A percentile compares a stretch with the other conserved stretches of the same genome.
Conservation (phyloP, 1,140 invertebrate genomes). For the Lordiphosa collinella region DNA sequence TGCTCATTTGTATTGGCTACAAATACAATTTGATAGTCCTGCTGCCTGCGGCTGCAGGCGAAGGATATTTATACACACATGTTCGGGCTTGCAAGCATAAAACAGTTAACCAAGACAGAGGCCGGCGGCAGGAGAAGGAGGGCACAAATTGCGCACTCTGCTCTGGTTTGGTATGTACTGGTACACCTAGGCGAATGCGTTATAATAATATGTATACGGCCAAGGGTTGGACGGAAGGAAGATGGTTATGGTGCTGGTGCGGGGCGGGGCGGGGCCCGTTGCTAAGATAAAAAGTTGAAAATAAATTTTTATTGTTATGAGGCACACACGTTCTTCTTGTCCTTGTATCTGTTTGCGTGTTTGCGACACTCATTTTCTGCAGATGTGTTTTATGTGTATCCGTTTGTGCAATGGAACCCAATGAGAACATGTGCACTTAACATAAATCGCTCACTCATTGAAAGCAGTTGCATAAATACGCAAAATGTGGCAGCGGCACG, state of each 20-base stretch:
- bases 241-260: not conserved
- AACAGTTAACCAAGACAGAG: slow-evolving; percentile 59
- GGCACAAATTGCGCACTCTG: slow-evolving; percentile 45
- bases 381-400: slow-evolving; percentile 65
- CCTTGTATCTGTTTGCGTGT: slow-evolving; percentile 76
- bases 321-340: slow-evolving; percentile 66
- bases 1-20: slow-evolving; percentile 76
- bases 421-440: slow-evolving; percentile 77
- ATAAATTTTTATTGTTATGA: slow-evolving; percentile 78
- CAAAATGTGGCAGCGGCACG: slow-evolving; percentile 15
- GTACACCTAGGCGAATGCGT: slow-evolving; percentile 73
- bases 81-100: slow-evolving; percentile 47
- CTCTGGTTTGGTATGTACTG: slow-evolving; percentile 13
- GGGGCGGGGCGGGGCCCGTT: slow-evolving; percentile 12
- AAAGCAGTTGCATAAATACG: slow-evolving; percentile 72
- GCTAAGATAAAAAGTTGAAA: slow-evolving; percentile 73
- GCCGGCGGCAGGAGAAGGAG: too few species aligned
- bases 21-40: slow-evolving; percentile 74
- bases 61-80: slow-evolving; percentile 63
- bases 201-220: slow-evolving; percentile 72
- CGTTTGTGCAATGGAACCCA: slow-evolving; percentile 61
- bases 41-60: slow-evolving; percentile 39
- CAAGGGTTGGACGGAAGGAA: slow-evolving; percentile 1
- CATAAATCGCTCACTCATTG: slow-evolving; percentile 77
- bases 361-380: slow-evolving; percentile 77